Evolutionary conservation across 1,140 invertebrate species (phyloP), one percentile per base, ranked within the genome.

Genomic region (Anagrus nilaparvatae): DNA sequence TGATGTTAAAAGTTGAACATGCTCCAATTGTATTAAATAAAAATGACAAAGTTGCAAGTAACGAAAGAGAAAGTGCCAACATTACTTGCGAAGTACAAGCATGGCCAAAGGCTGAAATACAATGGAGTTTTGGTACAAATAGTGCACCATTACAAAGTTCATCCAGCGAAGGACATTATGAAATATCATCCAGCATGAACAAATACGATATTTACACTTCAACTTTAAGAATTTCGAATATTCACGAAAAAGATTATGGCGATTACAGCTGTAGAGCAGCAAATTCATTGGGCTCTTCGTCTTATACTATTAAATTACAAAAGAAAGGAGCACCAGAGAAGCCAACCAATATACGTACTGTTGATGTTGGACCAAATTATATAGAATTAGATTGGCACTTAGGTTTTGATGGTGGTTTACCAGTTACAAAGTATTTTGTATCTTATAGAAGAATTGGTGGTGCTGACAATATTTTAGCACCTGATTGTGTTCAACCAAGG

Each of bases 1-100:
- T 92, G 85, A 84, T 87, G 65, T 67, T 94, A 20, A 78, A 87
- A 56, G 87, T 94, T 52, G 86, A 92, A 72, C 89, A 93, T 67
- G 78, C 84, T 56, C 89, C 89, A 2, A 86, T 92, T 48, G 75
- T 84, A 5, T 70, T 89, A 9, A 82, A 87, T 57, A 79, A 84
- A 43, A 84, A 90, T 58, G 86, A 82, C 43, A 89, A 91, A 65
- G 89, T 93, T 0, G 90, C 90, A 4, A 90, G 81, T 50, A 87
- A 92, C 59, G 57, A 88, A 2, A 69, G 76, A 9, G 87, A 93
- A 58, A 84, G 76, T 0, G 90, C 88, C 0, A 78, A 87, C 58
- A 81, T 95, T 8, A 73, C 82, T 3, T 95, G 91, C 61, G 78
- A 82, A 56, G 87, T 94, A 3, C 86, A 91, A 59, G 87, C 90